Evolutionary conservation across 2,797 vertebrate genomes (phyloP).

Genomic region (Borostomias antarcticus): DNA sequence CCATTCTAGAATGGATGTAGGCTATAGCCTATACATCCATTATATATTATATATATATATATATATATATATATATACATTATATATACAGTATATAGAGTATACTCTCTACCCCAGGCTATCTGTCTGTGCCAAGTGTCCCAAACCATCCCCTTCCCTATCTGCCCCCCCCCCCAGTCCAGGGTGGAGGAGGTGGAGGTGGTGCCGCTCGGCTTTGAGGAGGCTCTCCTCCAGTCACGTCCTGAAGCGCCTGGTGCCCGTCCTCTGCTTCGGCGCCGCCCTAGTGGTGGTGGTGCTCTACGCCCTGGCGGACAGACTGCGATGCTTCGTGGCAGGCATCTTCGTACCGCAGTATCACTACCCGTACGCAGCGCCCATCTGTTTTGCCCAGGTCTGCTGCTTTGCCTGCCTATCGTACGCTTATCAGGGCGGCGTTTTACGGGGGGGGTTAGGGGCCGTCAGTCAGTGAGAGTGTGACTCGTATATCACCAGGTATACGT

Average conservation of each 20-base stretch:
- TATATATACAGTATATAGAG: neutral
- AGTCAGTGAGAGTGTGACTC: no score
- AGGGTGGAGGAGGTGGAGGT: constrained; percentile 35
- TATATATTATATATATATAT: neutral
- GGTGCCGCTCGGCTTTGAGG: constrained; percentile 31
- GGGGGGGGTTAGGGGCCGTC: no score
- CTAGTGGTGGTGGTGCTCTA: constrained; percentile 60
- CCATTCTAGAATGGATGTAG: no score
- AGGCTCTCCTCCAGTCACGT: constrained; percentile 28
- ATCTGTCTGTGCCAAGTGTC: neutral
- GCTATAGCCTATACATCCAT: neutral
- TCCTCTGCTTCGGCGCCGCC: constrained; percentile 35
- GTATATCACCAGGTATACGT: no score
- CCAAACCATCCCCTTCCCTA: constrained; percentile 3
- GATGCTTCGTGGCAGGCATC: constrained; percentile 69
- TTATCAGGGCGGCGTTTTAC: neutral
- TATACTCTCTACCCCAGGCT: no score
- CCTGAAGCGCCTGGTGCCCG: constrained; percentile 48
- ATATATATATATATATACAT: neutral
- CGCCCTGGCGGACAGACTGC: constrained; percentile 63
- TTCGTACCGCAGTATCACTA: constrained; percentile 82
- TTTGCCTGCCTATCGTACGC: neutral
- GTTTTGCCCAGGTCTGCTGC: constrained; percentile 73
- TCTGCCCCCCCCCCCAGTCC: constrained; percentile 33
- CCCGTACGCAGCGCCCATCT: constrained; percentile 67